A percentile compares a stretch with the other conserved stretches of the same genome.
Conservation (phyloP, 2,797 vertebrate species). For the Chloroceryle inda region DNA sequence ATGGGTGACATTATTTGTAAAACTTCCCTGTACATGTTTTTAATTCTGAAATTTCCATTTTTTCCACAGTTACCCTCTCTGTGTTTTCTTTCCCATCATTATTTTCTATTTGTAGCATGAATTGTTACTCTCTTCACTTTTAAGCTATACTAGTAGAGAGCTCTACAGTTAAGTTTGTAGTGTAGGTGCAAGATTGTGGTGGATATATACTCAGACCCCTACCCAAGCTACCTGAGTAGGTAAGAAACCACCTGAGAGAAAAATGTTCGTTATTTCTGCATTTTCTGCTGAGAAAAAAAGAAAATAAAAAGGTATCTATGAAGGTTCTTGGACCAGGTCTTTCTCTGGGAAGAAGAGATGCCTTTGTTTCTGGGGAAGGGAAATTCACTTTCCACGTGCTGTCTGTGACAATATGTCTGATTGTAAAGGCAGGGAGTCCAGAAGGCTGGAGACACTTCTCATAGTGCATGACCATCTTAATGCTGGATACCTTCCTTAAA, state of each 20-base stretch:
- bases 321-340: background rate
- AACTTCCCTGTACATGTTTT: background rate
- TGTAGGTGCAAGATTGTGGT: background rate
- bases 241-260: background rate
- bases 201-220: background rate
- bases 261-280: background rate
- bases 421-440: rapidly evolving
- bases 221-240: background rate
- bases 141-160: background rate
- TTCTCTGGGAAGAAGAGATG: background rate
- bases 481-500: background rate
- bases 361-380: background rate
- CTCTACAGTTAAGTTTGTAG: background rate
- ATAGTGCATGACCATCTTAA: rapidly evolving
- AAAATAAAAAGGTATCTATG: background rate
- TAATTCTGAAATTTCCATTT: background rate
- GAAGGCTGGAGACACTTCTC: background rate
- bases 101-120: background rate
- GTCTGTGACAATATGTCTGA: background rate
- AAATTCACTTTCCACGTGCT: background rate
- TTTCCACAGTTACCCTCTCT: background rate
- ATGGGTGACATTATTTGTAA: background rate
- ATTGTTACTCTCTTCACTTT: background rate
- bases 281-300: background rate
- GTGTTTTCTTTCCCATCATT: rapidly evolving